Evolutionary conservation across 2,797 vertebrate genomes (phyloP).

Genomic region (Cygnus olor): DNA sequence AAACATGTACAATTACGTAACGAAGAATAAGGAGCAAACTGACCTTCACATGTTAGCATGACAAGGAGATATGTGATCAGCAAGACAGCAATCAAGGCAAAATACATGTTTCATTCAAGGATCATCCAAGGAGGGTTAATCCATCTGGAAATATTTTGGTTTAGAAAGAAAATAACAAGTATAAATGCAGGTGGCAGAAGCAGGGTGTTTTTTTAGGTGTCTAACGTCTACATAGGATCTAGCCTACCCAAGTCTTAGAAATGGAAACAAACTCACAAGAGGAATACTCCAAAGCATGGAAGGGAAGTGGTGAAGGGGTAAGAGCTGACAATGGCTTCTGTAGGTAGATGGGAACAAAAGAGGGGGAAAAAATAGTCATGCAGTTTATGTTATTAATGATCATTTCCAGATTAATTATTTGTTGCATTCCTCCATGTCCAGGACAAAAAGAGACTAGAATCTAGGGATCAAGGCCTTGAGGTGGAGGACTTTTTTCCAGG

Average conservation of each 20-base stretch:
- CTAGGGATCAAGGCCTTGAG: background rate
- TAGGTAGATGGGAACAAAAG: background rate
- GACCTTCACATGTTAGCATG: background rate
- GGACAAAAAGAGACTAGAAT: background rate
- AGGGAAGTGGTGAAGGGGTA: background rate
- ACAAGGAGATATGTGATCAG: background rate
- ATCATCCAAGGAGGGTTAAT: background rate
- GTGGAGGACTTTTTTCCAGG: background rate
- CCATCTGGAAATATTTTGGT: background rate
- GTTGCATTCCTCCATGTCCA: background rate
- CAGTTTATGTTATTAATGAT: background rate
- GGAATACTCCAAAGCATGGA: background rate
- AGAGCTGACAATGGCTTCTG: background rate
- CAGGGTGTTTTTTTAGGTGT: background rate
- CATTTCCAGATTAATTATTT: background rate
- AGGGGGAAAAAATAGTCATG: too few relatives aligned
- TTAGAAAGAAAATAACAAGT: background rate
- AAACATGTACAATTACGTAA: background rate
- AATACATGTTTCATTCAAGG: background rate
- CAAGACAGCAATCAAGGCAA: background rate
- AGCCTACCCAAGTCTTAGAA: background rate
- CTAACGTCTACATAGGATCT: background rate
- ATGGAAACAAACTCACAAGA: background rate
- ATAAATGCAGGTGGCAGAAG: background rate
- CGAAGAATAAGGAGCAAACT: background rate